Evolutionary conservation across 64 coral and sea anemone genomes (phyloP).

Genomic region (Anthopleura sola): DNA sequence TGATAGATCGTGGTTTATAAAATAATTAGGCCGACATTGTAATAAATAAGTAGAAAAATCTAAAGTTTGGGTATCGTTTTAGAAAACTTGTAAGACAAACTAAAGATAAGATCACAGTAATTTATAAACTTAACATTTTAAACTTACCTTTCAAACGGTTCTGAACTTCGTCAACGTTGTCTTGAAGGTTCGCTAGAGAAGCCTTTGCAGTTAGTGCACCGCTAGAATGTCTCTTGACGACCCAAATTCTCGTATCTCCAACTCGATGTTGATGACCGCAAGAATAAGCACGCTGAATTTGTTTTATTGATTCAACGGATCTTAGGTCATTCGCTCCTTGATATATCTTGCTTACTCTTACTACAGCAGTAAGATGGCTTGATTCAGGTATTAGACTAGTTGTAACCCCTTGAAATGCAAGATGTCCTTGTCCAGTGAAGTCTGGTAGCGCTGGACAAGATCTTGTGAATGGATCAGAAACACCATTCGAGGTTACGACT

Average conservation of each 20-base stretch:
- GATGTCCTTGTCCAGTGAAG: constrained; percentile 40
- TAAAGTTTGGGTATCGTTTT: neutral
- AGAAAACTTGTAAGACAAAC: neutral
- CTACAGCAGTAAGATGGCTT: constrained; percentile 28
- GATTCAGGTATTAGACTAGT: constrained; percentile 38
- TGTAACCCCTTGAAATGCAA: constrained; percentile 63
- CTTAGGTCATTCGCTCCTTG: constrained; percentile 30
- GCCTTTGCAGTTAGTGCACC: constrained; percentile 51
- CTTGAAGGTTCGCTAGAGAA: constrained; percentile 48
- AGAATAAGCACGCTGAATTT: constrained; percentile 51
- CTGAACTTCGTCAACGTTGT: constrained; percentile 35
- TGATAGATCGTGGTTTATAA: neutral
- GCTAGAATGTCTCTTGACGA: constrained; percentile 64
- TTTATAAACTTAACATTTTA: neutral
- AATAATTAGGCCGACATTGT: neutral
- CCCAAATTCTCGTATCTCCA: constrained; percentile 67
- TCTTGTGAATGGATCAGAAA: constrained; percentile 11
- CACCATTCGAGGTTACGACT: neutral
- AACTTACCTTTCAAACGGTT: constrained; percentile 48
- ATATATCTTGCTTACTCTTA: constrained; percentile 56
- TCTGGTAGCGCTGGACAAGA: constrained; percentile 42
- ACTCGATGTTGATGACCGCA: constrained; percentile 64
- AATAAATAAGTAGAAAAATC: neutral
- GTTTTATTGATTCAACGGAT: constrained; percentile 25
- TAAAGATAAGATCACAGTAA: neutral